phyloP scores from a whole-genome alignment of 2,113 vertebrate species.

The Oreochromis aureus region DNA sequence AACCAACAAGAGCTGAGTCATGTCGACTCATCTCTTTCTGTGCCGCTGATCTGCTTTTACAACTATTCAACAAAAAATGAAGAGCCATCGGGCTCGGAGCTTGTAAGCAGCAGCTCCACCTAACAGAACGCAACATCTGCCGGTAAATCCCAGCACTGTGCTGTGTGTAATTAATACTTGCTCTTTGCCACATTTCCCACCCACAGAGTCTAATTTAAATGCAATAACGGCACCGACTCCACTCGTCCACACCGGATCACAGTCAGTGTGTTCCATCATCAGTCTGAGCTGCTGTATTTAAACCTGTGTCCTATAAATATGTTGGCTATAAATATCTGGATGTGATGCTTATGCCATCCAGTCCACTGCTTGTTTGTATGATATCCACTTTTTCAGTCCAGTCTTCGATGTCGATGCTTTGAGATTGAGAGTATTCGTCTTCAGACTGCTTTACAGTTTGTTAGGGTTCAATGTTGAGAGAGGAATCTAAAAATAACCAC shows the following conservation, averaged over 20 bases:
- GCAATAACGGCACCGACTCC: background rate
- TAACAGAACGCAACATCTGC: background rate
- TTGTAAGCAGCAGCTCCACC: background rate
- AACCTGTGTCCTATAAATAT: background rate
- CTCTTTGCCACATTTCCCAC: background rate
- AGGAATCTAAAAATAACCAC: no score
- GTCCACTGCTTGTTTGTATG: background rate
- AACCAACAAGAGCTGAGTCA: constrained; percentile 14
- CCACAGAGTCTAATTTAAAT: background rate
- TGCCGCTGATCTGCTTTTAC: background rate
- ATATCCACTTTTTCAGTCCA: background rate
- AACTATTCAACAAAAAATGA: background rate
- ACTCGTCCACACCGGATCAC: background rate
- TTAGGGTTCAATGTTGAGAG: no score
- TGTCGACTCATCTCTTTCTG: constrained; percentile 8
- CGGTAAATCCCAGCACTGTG: background rate
- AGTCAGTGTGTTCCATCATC: background rate
- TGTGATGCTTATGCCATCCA: background rate
- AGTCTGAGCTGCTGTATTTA: background rate
- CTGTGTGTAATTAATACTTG: background rate
- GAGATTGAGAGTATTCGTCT: background rate
- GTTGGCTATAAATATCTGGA: background rate
- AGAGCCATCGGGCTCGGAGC: background rate
- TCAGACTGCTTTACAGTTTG: background rate
- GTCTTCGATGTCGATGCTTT: background rate